Evolutionary conservation across 2,113 vertebrate genomes (phyloP), one percentile per base, ranked within the genome.

Genomic region (Pontoporia blainvillei): DNA sequence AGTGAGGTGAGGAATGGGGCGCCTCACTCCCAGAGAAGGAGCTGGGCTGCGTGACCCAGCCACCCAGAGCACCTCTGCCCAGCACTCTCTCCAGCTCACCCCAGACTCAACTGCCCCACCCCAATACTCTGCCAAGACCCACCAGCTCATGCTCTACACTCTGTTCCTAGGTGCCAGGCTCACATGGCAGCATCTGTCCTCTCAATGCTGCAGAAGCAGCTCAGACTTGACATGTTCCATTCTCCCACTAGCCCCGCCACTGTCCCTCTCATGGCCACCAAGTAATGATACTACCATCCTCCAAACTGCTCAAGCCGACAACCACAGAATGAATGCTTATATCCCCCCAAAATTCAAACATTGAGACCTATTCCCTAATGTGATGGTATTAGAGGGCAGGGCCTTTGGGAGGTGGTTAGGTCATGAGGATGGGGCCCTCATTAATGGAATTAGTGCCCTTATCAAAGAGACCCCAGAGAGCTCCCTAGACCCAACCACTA

Each of bases 141-240:
- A 27, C 1, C 5, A 23, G 25, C 59, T 54, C 2, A 2, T 6
- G 9, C 44, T 41, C 36, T 8, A 41, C n/a, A 14, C 57, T 41
- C 76, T 83, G 54, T 15, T 67, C 17, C 34, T 8, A 11, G 46
- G n/a, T 17, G 3, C 83, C 29, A 39, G 67, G 34, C 39, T 59
- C 17, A 4, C 46, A 1, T 0, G 0, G 54, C 3, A 1, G 11
- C 6, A 23, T 14, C 39, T 54, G 31, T 12, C 14, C 54, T 72
- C 34, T 25, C 15, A 5, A 14, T 61, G 49, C 29, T 41, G 61
- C 52, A 44, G 52, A 78, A 78, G 86, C 34, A 66, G 31, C 75
- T 69, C 5, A 75, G 25, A 41, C 49, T 64, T 20, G 14, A 49
- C 14, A 3, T 0, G 31, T n/a, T 66, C 66, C 66, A 29, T 29